Evolutionary conservation across 35 echinoderm and acorn worm species (phyloP).

Genomic region (Eucidaris tribuloides): DNA sequence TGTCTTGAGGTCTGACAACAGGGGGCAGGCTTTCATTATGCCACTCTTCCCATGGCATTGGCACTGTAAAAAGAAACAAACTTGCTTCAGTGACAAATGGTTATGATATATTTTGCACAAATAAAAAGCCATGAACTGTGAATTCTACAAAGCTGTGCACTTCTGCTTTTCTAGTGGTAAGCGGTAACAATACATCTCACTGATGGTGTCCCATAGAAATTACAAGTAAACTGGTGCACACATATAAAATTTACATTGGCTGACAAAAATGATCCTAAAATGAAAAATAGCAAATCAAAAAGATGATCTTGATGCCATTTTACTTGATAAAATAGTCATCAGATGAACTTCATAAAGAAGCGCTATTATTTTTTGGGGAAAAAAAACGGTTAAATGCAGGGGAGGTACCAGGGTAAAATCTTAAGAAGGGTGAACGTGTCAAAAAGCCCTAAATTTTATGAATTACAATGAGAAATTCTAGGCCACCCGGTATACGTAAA

Average conservation of each 20-base stretch:
- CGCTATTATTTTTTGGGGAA: too few species aligned
- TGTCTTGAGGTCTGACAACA: conserved; percentile 27
- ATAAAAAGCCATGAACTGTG: background rate
- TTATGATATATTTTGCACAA: background rate
- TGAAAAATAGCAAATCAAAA: background rate
- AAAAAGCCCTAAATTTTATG: too few species aligned
- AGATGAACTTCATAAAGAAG: too few species aligned
- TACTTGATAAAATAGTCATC: too few species aligned
- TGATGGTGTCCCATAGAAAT: background rate
- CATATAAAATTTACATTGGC: background rate
- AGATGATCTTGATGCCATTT: too few species aligned
- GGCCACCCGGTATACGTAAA: too few species aligned
- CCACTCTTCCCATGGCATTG: conserved; percentile 52
- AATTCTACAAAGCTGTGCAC: background rate
- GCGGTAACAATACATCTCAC: background rate
- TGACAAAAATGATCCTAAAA: too few species aligned
- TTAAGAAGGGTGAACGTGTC: too few species aligned
- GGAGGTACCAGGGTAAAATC: too few species aligned
- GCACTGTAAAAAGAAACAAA: conserved; percentile 7
- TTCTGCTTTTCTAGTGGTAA: background rate
- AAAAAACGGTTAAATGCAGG: too few species aligned
- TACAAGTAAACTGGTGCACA: background rate
- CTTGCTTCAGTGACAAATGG: background rate
- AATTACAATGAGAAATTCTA: too few species aligned
- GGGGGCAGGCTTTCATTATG: conserved; percentile 36